Conservation (phyloP, 92 coral and sea anemone genomes). For the Plumapathes pennacea region DNA sequence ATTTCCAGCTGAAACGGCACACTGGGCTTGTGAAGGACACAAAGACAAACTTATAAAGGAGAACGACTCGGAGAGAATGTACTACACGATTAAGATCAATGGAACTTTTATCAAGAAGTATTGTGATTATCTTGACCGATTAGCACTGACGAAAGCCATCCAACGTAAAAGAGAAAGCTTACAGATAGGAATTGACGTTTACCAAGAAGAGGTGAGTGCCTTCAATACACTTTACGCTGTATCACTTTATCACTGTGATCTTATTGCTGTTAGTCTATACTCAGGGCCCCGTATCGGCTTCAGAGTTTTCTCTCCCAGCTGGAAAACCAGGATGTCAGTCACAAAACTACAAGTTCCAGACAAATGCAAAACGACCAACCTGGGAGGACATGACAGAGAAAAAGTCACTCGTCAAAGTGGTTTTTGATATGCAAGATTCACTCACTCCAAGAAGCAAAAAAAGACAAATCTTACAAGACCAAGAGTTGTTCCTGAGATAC, state of each 20-base stretch:
- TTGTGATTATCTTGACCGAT: slow-evolving; percentile 27
- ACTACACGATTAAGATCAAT: slow-evolving; percentile 14
- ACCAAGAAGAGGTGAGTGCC: slow-evolving; percentile 55
- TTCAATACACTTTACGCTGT: background rate
- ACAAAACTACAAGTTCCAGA: slow-evolving; percentile 6
- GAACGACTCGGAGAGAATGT: slow-evolving; percentile 1
- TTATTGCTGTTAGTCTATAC: background rate
- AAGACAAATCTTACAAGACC: background rate
- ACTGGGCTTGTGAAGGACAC: slow-evolving; percentile 55
- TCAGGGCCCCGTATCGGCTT: slow-evolving; percentile 38
- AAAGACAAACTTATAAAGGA: slow-evolving; percentile 8
- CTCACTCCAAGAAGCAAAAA: too few relatives aligned
- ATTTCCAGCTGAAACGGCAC: slow-evolving; percentile 31
- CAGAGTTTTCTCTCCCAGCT: slow-evolving; percentile 22
- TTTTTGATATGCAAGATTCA: slow-evolving; percentile 26
- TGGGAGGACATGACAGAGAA: slow-evolving; percentile 29
- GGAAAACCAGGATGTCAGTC: slow-evolving; percentile 42
- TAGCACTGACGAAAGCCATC: slow-evolving; percentile 17
- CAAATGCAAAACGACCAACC: slow-evolving; percentile 6
- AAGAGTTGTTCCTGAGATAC: slow-evolving; percentile 1
- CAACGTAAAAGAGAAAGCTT: slow-evolving; percentile 24
- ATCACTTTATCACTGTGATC: too few relatives aligned
- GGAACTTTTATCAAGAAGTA: slow-evolving; percentile 6
- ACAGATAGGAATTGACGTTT: slow-evolving; percentile 37
- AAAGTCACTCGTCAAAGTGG: slow-evolving; percentile 1